Evolutionary conservation across 2,113 vertebrate genomes (phyloP).

Genomic region (Passer montanus): DNA sequence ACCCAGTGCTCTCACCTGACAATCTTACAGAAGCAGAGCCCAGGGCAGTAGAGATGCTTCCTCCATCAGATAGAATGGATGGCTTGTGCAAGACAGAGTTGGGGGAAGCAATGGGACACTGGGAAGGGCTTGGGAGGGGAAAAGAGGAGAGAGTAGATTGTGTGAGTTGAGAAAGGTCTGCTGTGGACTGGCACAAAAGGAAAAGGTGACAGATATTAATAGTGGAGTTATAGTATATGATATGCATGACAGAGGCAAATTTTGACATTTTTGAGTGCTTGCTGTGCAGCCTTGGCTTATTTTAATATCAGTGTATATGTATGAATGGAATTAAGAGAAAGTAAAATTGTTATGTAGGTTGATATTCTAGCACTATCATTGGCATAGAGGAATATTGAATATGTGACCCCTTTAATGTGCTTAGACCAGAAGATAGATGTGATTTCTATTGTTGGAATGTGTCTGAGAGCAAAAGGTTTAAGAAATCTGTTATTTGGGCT

Average conservation of each 20-base stretch:
- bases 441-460: not conserved
- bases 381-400: not conserved
- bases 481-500: not conserved
- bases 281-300: not conserved
- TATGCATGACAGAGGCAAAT: not conserved
- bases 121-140: not conserved
- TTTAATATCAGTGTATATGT: not conserved
- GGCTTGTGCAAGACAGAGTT: not conserved
- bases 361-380: not conserved
- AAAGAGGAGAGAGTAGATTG: not conserved
- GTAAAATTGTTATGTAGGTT: not conserved
- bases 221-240: not conserved
- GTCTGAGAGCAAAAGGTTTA: not conserved
- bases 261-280: not conserved
- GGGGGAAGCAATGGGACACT: not conserved
- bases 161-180: not conserved
- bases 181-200: not conserved
- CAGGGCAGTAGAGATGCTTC: not conserved
- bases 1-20: not conserved
- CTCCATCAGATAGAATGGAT: fast-evolving
- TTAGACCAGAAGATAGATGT: not conserved
- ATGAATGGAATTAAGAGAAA: not conserved
- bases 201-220: not conserved
- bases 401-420: not conserved
- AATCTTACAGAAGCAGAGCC: not conserved